Percentiles rank a stretch among this genome's conserved stretches.
phyloP scores from a whole-genome alignment of 2,113 vertebrate species.

The Megaceryle torquata region DNA sequence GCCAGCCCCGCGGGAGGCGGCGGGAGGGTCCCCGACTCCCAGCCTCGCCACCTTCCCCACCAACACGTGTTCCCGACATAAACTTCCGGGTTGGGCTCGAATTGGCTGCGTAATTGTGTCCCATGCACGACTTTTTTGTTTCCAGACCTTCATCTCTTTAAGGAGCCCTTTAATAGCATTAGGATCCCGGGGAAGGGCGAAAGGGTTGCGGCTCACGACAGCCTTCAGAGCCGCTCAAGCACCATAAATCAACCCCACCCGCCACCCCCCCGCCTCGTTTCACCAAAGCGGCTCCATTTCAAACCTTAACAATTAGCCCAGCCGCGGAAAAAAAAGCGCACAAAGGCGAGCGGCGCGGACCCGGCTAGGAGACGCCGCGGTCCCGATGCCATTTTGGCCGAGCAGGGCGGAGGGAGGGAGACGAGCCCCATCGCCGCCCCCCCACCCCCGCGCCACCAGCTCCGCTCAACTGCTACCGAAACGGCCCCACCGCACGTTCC shows the following conservation, averaged over 20 bases:
- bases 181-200: background rate
- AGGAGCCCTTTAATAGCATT: background rate
- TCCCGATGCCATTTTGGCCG: background rate
- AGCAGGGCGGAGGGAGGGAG: background rate
- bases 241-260: background rate
- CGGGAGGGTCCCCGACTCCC: slow-evolving; percentile 11
- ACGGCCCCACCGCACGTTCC: background rate
- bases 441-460: background rate
- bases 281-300: background rate
- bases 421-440: background rate
- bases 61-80: slow-evolving; percentile 80
- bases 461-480: background rate
- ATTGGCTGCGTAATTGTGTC: slow-evolving; percentile 70
- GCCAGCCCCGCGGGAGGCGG: background rate
- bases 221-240: background rate
- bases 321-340: background rate
- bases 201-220: background rate
- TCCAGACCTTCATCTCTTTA: background rate
- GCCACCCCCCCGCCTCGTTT: too few relatives aligned
- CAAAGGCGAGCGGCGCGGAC: background rate
- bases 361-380: background rate
- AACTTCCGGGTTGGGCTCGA: slow-evolving; percentile 81
- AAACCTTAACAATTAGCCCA: background rate
- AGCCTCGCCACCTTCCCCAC: slow-evolving; percentile 36
- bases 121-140: slow-evolving; percentile 43